Percentiles rank a stretch among this genome's conserved stretches.
Conservation (phyloP, 2,888 invertebrate genomes). For the Amiota mariae region DNA sequence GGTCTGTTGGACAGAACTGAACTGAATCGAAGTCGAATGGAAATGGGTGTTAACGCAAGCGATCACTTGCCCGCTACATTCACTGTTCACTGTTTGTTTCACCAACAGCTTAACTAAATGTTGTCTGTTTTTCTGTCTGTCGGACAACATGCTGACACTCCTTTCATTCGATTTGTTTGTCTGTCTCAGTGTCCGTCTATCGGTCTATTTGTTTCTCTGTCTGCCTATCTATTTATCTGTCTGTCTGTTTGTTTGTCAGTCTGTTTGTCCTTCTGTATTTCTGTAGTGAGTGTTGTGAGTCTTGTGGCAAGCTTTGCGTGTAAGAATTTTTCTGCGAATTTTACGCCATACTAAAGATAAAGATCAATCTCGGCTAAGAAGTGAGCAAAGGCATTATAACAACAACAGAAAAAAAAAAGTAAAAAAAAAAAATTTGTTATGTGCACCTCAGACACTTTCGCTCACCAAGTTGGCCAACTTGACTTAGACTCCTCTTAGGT, state of each 20-base stretch:
- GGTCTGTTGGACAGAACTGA: slow-evolving; percentile 18
- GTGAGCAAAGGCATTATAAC: not conserved
- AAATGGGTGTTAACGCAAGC: slow-evolving; percentile 54
- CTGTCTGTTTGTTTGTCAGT: slow-evolving; percentile 16
- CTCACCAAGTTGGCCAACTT: slow-evolving; percentile 22
- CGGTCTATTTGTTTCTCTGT: slow-evolving; percentile 1
- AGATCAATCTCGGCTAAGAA: slow-evolving; percentile 29
- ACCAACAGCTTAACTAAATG: not conserved
- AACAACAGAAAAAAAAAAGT: too few relatives aligned
- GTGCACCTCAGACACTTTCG: slow-evolving; percentile 55
- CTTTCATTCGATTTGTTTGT: not conserved
- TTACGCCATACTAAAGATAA: slow-evolving; percentile 27
- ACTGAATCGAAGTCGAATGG: slow-evolving; percentile 20
- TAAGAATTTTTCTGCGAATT: slow-evolving; percentile 64
- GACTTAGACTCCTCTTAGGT: not conserved
- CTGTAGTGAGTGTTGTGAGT: too few relatives aligned
- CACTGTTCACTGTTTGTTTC: too few relatives aligned
- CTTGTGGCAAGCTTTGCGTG: slow-evolving; percentile 52
- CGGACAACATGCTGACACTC: not conserved
- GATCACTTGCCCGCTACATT: not conserved
- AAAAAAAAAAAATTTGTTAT: not conserved
- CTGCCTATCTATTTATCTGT: slow-evolving; percentile 21
- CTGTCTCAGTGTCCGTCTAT: slow-evolving; percentile 21
- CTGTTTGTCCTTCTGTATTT: not conserved
- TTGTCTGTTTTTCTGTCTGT: slow-evolving; percentile 57